Percentiles rank a stretch among this genome's conserved stretches.
phyloP scores from a whole-genome alignment of 1,140 invertebrate species.

The Drosophila chauvacae region DNA sequence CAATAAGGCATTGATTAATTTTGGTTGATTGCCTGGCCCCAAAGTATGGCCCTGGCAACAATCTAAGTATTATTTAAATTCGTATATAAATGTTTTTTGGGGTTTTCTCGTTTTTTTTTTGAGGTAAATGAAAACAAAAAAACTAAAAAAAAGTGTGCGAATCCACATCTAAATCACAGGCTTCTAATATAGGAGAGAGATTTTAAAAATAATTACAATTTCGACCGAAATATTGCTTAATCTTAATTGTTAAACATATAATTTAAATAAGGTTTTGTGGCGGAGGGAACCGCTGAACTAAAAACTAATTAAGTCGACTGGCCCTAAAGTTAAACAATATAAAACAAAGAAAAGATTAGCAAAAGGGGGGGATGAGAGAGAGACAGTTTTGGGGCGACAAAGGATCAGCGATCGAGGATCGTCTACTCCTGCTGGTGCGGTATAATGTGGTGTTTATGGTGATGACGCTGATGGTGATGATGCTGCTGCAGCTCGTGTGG shows the following conservation, averaged over 20 bases:
- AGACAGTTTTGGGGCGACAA: neutral
- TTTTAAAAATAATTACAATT: slow-evolving; percentile 65
- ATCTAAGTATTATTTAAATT: slow-evolving; percentile 28
- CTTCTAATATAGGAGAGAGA: slow-evolving; percentile 78
- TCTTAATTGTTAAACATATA: slow-evolving; percentile 31
- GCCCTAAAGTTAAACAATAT: slow-evolving; percentile 66
- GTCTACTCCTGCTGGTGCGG: slow-evolving; percentile 55
- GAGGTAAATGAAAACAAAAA: slow-evolving; percentile 27
- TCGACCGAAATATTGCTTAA: slow-evolving; percentile 54
- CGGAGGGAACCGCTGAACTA: slow-evolving; percentile 51
- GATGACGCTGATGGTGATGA: slow-evolving; percentile 51
- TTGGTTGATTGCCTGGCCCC: slow-evolving; percentile 16
- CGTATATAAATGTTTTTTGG: slow-evolving; percentile 41
- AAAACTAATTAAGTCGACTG: slow-evolving; percentile 79
- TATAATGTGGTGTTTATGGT: slow-evolving; percentile 49
- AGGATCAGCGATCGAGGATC: neutral
- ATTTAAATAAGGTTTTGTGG: slow-evolving; percentile 38
- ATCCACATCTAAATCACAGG: slow-evolving; percentile 81
- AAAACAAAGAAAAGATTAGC: slow-evolving; percentile 44
- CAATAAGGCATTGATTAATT: slow-evolving; percentile 43
- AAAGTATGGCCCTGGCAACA: slow-evolving; percentile 7
- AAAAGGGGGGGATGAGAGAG: slow-evolving; percentile 20
- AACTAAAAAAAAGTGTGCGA: slow-evolving; percentile 57
- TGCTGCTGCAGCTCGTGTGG: slow-evolving; percentile 51
- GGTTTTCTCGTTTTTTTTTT: slow-evolving; percentile 6